Evolutionary conservation across 2,888 invertebrate species (phyloP), one percentile per base, ranked within the genome.

Genomic region (Lasiommata megera): DNA sequence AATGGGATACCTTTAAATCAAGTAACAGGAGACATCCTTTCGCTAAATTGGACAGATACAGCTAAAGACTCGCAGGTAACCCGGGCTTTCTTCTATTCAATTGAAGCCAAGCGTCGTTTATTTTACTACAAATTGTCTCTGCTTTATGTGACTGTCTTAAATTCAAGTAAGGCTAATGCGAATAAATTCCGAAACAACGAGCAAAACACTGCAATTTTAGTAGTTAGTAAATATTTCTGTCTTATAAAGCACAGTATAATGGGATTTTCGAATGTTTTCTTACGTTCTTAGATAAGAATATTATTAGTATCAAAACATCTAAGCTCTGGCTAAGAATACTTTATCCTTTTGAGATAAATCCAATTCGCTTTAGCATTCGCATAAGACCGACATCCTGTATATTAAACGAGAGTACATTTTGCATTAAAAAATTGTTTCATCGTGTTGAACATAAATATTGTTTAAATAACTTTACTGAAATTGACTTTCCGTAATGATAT

Each of bases 31-130:
- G 47, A 54, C 62, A 61, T 67, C 64, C 51, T 61, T 60, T 66
- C 66, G 69, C 66, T 67, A 74, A 77, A 74, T 75, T 76, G 73
- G 72, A 74, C 66, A 71, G 64, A 69, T 65, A 67, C 67, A 66
- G 56, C 52, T 60, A 47, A 60, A 57, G 60, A 60, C 47, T 56
- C 44, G 54, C 53, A 55, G 56, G 41, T 62, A 60, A 60, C 48
- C 61, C 58, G 56, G 57, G 60, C 58, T 55, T 58, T 56, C 60
- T 58, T 58, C 60, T 57, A 77, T 80, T 80, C 74, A 77, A 77
- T 75, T 74, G 71, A 65, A 54, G 54, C 67, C 67, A 67, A 66
- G 61, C 60, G 67, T 64, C 66, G 66, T 69, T 67, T 71, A 62
- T 67, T 68, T 67, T 66, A 65, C 64, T 67, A 63, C 64, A 68